phyloP scores from a whole-genome alignment of 2,888 invertebrate genomes.

The Pimpla rufipes region DNA sequence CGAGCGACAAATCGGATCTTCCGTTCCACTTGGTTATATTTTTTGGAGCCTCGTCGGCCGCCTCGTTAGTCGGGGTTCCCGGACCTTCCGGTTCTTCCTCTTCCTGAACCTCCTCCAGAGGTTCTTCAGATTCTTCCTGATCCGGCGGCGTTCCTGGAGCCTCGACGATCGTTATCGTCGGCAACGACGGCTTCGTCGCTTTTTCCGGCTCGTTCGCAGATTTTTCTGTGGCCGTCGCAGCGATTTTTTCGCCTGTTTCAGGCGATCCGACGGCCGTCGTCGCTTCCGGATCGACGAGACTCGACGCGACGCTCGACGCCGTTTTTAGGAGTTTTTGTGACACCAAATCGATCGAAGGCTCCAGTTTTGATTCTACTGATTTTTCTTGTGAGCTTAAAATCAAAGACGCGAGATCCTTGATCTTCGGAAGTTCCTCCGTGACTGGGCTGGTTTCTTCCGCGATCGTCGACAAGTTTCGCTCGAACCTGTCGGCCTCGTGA shows the following conservation, averaged over 20 bases:
- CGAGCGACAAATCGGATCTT: conserved; percentile 77
- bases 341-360: not conserved
- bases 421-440: conserved; percentile 41
- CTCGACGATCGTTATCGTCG: conserved; percentile 74
- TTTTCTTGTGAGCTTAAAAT: conserved; percentile 4
- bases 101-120: not conserved
- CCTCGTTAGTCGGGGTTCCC: conserved; percentile 80
- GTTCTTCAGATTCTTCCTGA: not conserved
- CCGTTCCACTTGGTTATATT: conserved; percentile 81
- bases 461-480: conserved; percentile 59
- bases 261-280: not conserved
- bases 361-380: conserved; percentile 14
- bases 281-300: conserved; percentile 40
- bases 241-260: not conserved
- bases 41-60: conserved; percentile 53
- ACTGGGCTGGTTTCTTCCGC: conserved; percentile 58
- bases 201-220: not conserved
- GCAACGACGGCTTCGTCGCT: conserved; percentile 47
- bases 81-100: conserved; percentile 73
- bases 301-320: not conserved
- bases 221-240: not conserved
- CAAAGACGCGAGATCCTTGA: conserved; percentile 7
- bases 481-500: conserved; percentile 52
- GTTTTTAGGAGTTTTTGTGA: conserved; percentile 12
- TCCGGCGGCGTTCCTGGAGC: conserved; percentile 40